Conservation (phyloP, 1,140 invertebrate genomes). For the Drosophila nikananu region DNA sequence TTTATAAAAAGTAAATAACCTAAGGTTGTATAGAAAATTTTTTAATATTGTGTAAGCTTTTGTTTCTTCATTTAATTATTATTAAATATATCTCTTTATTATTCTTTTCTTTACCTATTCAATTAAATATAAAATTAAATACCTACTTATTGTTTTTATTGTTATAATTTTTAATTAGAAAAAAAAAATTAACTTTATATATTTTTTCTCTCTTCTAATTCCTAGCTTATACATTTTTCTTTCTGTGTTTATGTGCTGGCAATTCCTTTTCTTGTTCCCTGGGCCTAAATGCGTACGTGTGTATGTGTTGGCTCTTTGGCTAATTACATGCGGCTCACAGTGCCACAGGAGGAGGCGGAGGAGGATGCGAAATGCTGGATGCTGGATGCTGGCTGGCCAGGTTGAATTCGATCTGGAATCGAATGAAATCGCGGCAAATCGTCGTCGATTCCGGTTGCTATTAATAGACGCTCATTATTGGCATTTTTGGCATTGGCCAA, state of each 20-base stretch:
- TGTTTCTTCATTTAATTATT: no score
- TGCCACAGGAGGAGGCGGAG: neutral
- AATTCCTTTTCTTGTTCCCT: conserved; percentile 39
- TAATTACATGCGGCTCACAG: conserved; percentile 61
- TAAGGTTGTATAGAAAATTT: no score
- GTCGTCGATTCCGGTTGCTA: conserved; percentile 29
- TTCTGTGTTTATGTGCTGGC: neutral
- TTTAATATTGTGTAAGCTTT: no score
- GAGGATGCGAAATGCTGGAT: neutral
- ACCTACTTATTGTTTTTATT: neutral
- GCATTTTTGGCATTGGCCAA: conserved; percentile 63
- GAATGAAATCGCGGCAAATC: conserved; percentile 58
- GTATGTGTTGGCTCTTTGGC: conserved; percentile 37
- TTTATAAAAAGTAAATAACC: no score
- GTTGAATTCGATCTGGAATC: conserved; percentile 30
- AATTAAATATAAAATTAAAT: neutral
- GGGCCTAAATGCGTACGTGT: conserved; percentile 26
- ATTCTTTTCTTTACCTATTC: neutral
- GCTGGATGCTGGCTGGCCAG: conserved; percentile 2
- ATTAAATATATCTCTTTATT: no score
- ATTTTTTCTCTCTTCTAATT: neutral
- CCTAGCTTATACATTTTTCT: neutral
- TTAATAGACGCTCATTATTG: conserved; percentile 72
- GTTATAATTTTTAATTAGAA: neutral
- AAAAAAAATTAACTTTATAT: neutral